These are phyloP conservation scores for Lemur catta DNA, from an alignment of 2,797 vertebrate species.

Conservation along the genomic window DNA sequence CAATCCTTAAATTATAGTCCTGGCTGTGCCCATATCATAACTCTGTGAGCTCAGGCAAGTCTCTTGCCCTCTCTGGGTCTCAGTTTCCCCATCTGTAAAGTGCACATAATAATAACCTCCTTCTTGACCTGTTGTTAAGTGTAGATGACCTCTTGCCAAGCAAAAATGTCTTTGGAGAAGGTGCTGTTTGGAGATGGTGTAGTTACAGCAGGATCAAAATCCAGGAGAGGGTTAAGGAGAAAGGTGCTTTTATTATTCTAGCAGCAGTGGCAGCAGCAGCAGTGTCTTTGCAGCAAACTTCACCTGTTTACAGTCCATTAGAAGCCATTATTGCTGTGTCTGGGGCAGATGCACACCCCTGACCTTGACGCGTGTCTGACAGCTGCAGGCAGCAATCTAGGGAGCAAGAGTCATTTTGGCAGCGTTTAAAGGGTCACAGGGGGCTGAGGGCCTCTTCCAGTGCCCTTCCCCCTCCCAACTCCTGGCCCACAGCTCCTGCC, in stretches of 20 bases:
- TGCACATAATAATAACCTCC: neutral
- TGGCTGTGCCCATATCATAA: neutral
- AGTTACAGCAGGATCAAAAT: neutral
- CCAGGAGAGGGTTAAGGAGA: constrained; percentile 71
- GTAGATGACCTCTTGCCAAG: neutral
- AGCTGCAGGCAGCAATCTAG: constrained; percentile 57
- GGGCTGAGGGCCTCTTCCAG: constrained; percentile 58
- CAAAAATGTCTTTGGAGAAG: neutral
- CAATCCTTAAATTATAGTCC: neutral
- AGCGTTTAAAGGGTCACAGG: constrained; percentile 21
- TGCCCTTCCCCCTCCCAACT: neutral
- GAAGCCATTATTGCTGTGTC: constrained; percentile 72
- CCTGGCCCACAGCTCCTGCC: neutral
- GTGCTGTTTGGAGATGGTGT: neutral
- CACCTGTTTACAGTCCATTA: constrained; percentile 78
- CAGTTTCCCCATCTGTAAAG: neutral
- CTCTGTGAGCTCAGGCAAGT: neutral
- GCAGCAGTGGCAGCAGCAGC: neutral
- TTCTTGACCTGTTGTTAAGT: neutral
- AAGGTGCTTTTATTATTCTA: constrained; percentile 6
- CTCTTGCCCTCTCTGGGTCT: neutral
- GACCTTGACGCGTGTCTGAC: constrained; percentile 74
- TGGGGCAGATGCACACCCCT: constrained; percentile 62
- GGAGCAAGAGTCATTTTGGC: constrained; percentile 40
- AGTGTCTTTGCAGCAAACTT: constrained; percentile 43